Evolutionary conservation across 2,888 invertebrate genomes (phyloP), one percentile per base, ranked within the genome.

Genomic region (Mylabris sibirica): DNA sequence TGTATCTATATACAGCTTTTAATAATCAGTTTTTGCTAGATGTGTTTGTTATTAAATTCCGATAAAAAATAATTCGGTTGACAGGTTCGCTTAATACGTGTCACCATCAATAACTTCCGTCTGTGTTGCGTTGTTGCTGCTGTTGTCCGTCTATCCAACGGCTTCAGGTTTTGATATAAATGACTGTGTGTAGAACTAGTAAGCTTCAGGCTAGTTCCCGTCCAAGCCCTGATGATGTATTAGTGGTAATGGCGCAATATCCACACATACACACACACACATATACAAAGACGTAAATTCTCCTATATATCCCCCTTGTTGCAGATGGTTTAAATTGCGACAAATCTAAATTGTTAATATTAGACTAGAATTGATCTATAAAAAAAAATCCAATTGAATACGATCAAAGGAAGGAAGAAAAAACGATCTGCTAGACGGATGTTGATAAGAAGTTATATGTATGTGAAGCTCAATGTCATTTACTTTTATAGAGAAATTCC

Each of bases 41-140:
- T 78, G 73, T 77, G 76, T 79, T 79, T 78, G 79, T 81, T 81
- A 81, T 81, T 81, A 81, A 80, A 81, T 77, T 80, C 75, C 78
- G 77, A 79, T 80, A 80, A 82, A 82, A 80, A 82, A 80, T 80
- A 81, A 82, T 81, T 80, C 78, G 77, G 77, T 75, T 79, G 80
- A 81, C 81, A 78, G 79, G 76, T 74, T 72, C 79, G 82, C 80
- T 83, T 82, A 82, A 82, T 82, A 83, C 81, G 80, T 81, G 83
- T 82, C 82, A 79, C 81, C 82, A 83, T 83, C 82, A 83, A 83
- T 83, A 83, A 83, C 82, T 81, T 77, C 74, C 74, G 76, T 78
- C 79, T 78, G 24, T 8, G 53, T 20, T 17, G 49, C 49, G 8
- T 49, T 17, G 41, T 44, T 44, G 41, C n/a, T 17, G 38, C 38